Percentiles rank a stretch among this genome's conserved stretches.
phyloP scores from a whole-genome alignment of 1,140 invertebrate species.

The Daktulosphaira vitifoliae region DNA sequence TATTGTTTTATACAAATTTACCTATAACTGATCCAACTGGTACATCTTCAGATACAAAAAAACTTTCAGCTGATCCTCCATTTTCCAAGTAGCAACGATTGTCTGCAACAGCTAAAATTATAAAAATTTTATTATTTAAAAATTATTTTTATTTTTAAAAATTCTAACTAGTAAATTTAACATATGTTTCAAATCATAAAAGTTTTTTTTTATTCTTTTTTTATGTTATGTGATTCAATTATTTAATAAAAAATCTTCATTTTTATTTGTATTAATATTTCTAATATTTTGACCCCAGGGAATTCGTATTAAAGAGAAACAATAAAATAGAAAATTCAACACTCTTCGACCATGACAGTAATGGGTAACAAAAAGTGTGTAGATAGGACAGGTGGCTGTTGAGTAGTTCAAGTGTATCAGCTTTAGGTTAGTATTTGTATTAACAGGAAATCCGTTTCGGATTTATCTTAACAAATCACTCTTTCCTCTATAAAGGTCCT shows the following conservation, averaged over 20 bases:
- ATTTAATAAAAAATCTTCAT: too few species aligned
- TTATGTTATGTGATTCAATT: too few species aligned
- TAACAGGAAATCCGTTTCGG: conserved; percentile 33
- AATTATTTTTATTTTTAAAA: too few species aligned
- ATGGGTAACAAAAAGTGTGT: conserved; percentile 4
- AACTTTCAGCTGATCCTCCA: conserved; percentile 79
- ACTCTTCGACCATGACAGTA: conserved; percentile 18
- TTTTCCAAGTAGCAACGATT: conserved; percentile 80
- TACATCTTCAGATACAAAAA: conserved; percentile 78
- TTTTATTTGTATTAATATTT: too few species aligned
- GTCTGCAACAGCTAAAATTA: conserved; percentile 46
- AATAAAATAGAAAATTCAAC: conserved; percentile 14
- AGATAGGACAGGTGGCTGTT: background rate
- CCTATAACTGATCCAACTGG: conserved; percentile 69
- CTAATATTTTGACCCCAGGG: too few species aligned
- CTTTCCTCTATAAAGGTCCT: too few species aligned
- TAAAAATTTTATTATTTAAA: too few species aligned
- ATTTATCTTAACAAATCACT: conserved; percentile 25
- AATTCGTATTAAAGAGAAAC: too few species aligned
- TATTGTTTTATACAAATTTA: too few species aligned
- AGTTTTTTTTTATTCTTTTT: background rate
- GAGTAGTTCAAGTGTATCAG: conserved; percentile 25
- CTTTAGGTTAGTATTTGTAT: background rate
- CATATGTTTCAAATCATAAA: too few species aligned
- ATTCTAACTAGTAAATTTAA: too few species aligned